phyloP scores from a whole-genome alignment of 2,888 invertebrate species.

The Dorcus hopei region DNA sequence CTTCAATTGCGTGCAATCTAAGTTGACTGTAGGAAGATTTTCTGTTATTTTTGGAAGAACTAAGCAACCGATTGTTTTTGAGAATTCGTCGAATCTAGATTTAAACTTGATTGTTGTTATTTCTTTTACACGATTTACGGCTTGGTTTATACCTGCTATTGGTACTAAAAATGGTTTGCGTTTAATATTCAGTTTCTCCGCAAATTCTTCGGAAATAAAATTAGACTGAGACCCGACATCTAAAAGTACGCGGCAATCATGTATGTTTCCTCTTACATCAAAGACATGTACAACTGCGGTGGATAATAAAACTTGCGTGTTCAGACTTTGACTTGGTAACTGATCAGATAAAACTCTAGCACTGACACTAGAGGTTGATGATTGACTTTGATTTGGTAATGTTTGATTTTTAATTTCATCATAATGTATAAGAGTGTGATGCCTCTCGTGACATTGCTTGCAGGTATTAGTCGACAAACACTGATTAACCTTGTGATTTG shows the following conservation, averaged over 20 bases:
- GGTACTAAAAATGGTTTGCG: background rate
- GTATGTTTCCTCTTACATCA: constrained; percentile 11
- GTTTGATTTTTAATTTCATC: too few species aligned
- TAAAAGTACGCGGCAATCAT: constrained; percentile 18
- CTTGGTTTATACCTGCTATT: background rate
- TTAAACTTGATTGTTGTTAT: background rate
- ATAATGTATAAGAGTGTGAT: background rate
- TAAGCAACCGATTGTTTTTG: background rate
- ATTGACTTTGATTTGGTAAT: too few species aligned
- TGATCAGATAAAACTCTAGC: background rate
- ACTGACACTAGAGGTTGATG: background rate
- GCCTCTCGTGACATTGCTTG: background rate
- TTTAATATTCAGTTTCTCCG: background rate
- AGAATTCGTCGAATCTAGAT: background rate
- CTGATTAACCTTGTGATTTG: too few species aligned
- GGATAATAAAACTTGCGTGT: background rate
- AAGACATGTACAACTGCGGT: constrained; percentile 21
- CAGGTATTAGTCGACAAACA: too few species aligned
- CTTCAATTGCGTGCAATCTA: background rate
- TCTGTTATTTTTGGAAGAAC: background rate
- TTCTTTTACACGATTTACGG: background rate
- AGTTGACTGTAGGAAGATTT: background rate
- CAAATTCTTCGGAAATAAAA: constrained; percentile 14
- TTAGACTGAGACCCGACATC: constrained; percentile 23
- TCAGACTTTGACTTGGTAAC: background rate